Base-by-base conservation (phyloP, 2,113 vertebrate species). In the Burhinus bistriatus region DNA sequence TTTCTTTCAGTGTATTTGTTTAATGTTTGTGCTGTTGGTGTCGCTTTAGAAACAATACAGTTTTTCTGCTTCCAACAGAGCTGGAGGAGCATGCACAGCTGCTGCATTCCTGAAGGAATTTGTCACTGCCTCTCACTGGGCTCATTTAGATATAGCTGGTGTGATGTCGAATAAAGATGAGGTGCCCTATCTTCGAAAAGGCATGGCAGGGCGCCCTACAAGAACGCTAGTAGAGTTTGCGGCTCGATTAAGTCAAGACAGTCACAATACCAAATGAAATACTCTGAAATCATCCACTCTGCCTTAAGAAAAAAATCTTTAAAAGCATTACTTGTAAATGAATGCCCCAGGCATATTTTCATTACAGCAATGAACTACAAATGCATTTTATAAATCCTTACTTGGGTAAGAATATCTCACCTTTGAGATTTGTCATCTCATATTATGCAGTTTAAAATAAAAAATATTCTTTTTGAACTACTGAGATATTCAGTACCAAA, bases 131-230 rank as follows among this genome's bases (percentile, higher is more conserved):
- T 80, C 98, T 51, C 99, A 99, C 70, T 99, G 99, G 99, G 99
- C 99, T 38, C 99, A 99, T 80, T 97, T 99, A 81, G 99, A 99
- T 95, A 99, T 99, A 18, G 99, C 99, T 18, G 99, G 99, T 11
- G 99, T 99, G 90, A 99, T 99, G 99, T 98, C 97, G 1, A 99
- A 99, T 95, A 99, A 99, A 90, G 99, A 99, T 10, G 99, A 99
- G 93, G 90, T 99, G 66, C 99, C 99, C 0, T 99, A 99, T 73
- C 98, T 99, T 57, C 97, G 98, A 15, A 99, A 99, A 81, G 99
- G 99, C 95, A 99, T 99, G 99, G 98, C 99, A 2, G 99, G 99
- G 61, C 98, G 99, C 59, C 99, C 99, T 14, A 99, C 99, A 0
- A 98, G 99, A 51, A 99, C 99, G 0, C 98, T 99, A 6, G 98